Base-by-base conservation (phyloP, 2,113 vertebrate genomes). In the Dermatemys mawii region DNA sequence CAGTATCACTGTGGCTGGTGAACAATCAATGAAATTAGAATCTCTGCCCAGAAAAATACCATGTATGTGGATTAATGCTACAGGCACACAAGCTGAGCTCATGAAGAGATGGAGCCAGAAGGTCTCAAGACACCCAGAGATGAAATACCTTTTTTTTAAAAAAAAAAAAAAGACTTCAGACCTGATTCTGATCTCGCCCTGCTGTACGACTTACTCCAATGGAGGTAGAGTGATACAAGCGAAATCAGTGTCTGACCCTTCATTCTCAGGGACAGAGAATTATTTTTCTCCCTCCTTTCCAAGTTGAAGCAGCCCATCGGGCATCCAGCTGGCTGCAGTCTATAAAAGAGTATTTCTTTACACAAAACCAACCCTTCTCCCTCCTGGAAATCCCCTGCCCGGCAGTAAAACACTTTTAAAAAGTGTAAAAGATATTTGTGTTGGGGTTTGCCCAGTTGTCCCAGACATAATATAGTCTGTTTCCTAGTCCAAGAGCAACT, bases 391-490 rank as follows among this genome's bases (percentile, higher is more conserved):
- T 94, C 96, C 94, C 95, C 93, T 92, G 9, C 57, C 94, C 83
- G 92, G 93, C 76, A 97, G 91, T 97, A 96, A 97, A 97, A 96
- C 91, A 94, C 91, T 95, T 93, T 79, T 93, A 93, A 96, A 97
- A 97, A 50, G 9, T 95, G 91, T 94, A 94, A 93, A 88, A 96
- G 83, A 63, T 97, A 96, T 97, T 97, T 97, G 96, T 87, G 90
- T 97, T 97, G 97, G 96, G 93, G 95, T 97, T 95, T 95, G 95
- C 95, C 95, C 96, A 97, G 94, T 96, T 96, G 96, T 93, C 96
- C 96, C 87, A 97, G 97, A 97, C 96, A 96, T 97, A 97, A 97
- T 97, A 95, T 97, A 97, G 97, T 95, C 96, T 96, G 82, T 92
- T 91, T 96, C 53, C 84, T 63, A 93, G 81, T 97, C 96, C 96